Base-by-base conservation (phyloP, 2,797 vertebrate genomes). In the Brachyalestes nurse region DNA sequence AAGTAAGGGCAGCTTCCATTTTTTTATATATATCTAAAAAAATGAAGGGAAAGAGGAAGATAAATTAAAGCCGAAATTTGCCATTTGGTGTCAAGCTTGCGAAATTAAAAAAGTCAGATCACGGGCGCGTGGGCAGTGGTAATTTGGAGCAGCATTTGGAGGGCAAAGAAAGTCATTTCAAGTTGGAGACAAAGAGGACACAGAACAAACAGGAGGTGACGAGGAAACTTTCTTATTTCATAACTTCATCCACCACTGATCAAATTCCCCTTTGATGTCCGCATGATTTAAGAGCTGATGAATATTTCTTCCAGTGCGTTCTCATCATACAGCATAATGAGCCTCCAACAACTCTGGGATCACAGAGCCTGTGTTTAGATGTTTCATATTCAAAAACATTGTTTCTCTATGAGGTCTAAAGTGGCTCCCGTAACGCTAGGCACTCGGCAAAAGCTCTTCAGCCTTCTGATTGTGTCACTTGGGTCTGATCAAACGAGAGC, bases 241-340 rank as follows among this genome's bases (percentile, higher is more conserved):
- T 53, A 19, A 72, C 64, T 80, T 71, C 28, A 64, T 67, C 57
- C 47, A 14, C 57, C 57, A 45, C 73, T 71, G 73, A 81, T 81
- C 73, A 81, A 45, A 81, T 45, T 47, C 28, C 23, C 4, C 73
- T 81, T 81, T 81, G 73, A 81, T 76, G 79, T 34, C 8, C 17
- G 21, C 19, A 3, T 34, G 49, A 67, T 67, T 58, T 81, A 76
- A 55, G 34, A 21, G 65, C 57, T 76, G 71, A 76, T 71, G 55
- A 76, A 76, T 64, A 55, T 51, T 45, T 66, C 57, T 76, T 55
- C 62, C 38, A 55, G 70, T 17, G 49, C 9, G 38, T 72, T 72
- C 70, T 72, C 70, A 55, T 38, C 49, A 57, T 21, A 40, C 70
- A 3, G 21, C 25, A 42, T 76, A 62, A 76, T 76, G 42, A 62